Evolutionary conservation across 2,797 vertebrate species (phyloP), one percentile per base, ranked within the genome.

Genomic region (Prionace glauca): DNA sequence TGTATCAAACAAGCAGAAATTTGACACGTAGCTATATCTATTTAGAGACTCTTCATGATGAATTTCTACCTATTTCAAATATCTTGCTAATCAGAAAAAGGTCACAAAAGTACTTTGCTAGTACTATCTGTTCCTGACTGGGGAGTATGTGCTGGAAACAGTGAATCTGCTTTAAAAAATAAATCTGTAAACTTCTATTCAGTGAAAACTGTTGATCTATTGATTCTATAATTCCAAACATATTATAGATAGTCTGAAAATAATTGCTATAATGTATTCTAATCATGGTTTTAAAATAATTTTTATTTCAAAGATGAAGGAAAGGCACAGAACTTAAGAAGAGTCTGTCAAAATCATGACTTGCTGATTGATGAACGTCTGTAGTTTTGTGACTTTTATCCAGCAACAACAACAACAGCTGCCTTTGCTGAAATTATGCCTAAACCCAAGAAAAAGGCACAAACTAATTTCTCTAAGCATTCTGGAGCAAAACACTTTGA

Each of bases 341-440:
- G 36, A 69, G 45, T 74, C 71, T 95, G 71, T 50, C 41, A 56
- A 74, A 74, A 56, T 95, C 41, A 56, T 95, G 71, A 45, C 67
- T 72, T 72, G 22, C 67, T 72, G 92, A 69, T 94, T 94, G 56
- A 60, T 91, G 67, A 94, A 72, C 22, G 72, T 95, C 45, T 94
- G 2, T 11, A 10, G 36, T 71, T 71, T 94, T 62, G 65, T 71
- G 67, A 67, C 92, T 45, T 45, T 72, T 45, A 36, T 22, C n/a
- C 10, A 41, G 41, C 22, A 45, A 45, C 65, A 94, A 45, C 65
- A 94, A 50, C 65, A 93, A 32, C 18, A 72, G n/a, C 26, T 94
- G n/a, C 36, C 22, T 94, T 93, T 94, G 20, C 26, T 36, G 22
- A 11, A 10, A 94, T 94, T 69, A 65, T 41, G 41, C 41, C 92